phyloP scores from a whole-genome alignment of 2,113 vertebrate genomes.

The Dendrocopos noguchii region DNA sequence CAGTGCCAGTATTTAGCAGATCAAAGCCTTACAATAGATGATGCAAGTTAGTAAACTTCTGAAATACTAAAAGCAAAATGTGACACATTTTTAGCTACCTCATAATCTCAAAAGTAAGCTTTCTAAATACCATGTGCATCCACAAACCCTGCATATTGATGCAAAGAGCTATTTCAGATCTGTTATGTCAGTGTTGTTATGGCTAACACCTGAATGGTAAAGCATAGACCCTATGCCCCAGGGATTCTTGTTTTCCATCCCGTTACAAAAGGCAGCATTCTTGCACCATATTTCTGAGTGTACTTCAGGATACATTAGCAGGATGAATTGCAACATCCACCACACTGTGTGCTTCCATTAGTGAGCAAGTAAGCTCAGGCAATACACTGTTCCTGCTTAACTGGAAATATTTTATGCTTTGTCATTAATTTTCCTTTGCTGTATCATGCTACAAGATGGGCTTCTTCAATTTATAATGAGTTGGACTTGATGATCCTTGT shows the following conservation, averaged over 20 bases:
- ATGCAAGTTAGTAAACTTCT: conserved; percentile 24
- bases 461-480: not conserved
- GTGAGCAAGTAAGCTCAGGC: not conserved
- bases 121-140: not conserved
- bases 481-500: accelerated
- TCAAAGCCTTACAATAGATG: conserved; percentile 51
- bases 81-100: not conserved
- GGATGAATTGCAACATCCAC: accelerated
- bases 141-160: not conserved
- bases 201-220: not conserved
- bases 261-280: not conserved
- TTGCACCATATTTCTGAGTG: not conserved
- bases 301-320: not conserved
- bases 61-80: conserved; percentile 42
- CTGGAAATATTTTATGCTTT: not conserved
- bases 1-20: conserved; percentile 50
- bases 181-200: not conserved
- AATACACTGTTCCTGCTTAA: not conserved
- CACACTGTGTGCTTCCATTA: not conserved
- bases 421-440: not conserved
- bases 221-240: not conserved
- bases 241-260: not conserved
- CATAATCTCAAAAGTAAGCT: not conserved
- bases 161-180: not conserved
- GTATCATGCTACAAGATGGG: not conserved